Conservation (phyloP, 2,113 vertebrate species). For the Callipepla squamata region DNA sequence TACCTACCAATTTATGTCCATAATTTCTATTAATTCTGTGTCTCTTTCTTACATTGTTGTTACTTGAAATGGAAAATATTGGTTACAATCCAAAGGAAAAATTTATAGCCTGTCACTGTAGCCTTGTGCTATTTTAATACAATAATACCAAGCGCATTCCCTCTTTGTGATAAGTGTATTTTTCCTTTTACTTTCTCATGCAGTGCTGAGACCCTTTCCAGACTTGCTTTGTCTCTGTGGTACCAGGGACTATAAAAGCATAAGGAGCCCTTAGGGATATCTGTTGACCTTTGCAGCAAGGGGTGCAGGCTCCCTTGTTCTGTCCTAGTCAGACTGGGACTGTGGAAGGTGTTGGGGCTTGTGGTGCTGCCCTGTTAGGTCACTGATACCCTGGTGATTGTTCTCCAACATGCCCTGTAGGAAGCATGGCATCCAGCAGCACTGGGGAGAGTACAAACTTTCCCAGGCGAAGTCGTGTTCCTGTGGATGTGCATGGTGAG, state of each 20-base stretch:
- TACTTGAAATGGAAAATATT: slow-evolving; percentile 68
- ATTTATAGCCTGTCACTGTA: slow-evolving; percentile 61
- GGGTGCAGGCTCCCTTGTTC: background rate
- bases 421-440: background rate
- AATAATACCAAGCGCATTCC: slow-evolving; percentile 51
- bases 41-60: slow-evolving; percentile 38
- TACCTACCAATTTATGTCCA: background rate
- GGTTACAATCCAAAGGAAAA: slow-evolving; percentile 54
- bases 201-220: background rate
- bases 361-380: background rate
- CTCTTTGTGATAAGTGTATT: slow-evolving; percentile 53
- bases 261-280: background rate
- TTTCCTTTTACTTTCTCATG: slow-evolving; percentile 62
- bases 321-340: background rate
- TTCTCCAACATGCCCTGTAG: background rate
- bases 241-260: slow-evolving; percentile 3
- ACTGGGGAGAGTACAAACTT: background rate
- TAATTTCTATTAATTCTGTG: slow-evolving; percentile 60
- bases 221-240: slow-evolving; percentile 15
- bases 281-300: background rate
- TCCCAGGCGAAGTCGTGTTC: accelerated
- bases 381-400: background rate
- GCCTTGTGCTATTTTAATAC: slow-evolving; percentile 58
- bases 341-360: background rate
- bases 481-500: background rate